A percentile compares a stretch with the other conserved stretches of the same genome.
Conservation (phyloP, 2,888 invertebrate species). For the Esperia sulphurella region DNA sequence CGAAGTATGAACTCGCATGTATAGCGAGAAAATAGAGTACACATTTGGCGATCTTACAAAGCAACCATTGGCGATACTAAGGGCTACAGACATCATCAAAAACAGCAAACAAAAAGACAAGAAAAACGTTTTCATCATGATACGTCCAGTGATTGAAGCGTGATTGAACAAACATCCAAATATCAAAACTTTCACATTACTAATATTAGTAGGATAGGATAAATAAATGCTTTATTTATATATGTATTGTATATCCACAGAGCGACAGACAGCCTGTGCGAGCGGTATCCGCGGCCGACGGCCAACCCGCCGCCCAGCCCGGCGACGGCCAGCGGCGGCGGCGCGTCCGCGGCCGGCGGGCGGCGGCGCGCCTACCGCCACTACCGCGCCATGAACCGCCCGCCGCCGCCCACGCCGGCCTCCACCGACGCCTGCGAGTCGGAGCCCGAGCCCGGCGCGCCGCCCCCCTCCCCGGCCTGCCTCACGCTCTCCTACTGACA, state of each 20-base stretch:
- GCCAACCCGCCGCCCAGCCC: constrained; percentile 95
- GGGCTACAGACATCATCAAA: no score
- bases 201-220: no score
- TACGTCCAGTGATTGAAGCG: no score
- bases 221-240: no score
- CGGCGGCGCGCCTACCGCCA: constrained; percentile 87
- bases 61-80: no score
- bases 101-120: no score
- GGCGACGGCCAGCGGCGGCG: constrained; percentile 83
- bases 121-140: no score
- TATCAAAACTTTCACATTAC: no score
- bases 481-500: constrained; percentile 68
- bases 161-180: no score
- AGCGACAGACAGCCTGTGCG: constrained; percentile 83
- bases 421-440: constrained; percentile 96
- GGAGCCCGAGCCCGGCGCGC: constrained; percentile 87
- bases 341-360: constrained; percentile 77
- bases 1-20: no score
- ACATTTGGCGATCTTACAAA: no score
- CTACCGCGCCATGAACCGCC: constrained; percentile 89
- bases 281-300: constrained; percentile 89
- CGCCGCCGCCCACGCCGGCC: constrained; percentile 96
- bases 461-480: constrained; percentile 93
- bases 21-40: no score
- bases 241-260: constrained; percentile 14